Conservation (phyloP, 2,888 invertebrate genomes). For the Seira sanloemensis region DNA sequence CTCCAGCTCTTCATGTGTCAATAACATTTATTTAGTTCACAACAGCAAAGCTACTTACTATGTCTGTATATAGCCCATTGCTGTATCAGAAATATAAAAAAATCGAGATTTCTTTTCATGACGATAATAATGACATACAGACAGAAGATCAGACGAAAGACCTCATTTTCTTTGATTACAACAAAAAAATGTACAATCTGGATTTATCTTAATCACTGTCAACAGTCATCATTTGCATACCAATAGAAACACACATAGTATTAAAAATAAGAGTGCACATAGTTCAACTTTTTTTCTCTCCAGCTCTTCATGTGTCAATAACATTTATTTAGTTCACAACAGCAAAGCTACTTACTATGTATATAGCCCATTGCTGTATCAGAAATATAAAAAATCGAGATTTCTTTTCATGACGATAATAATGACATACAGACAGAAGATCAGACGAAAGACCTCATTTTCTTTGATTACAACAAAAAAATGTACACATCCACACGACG, state of each 20-base stretch:
- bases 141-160: slow-evolving; percentile 58
- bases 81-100: too few species aligned
- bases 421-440: slow-evolving; percentile 33
- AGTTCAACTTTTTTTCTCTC: slow-evolving; percentile 45
- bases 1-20: slow-evolving; percentile 45
- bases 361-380: too few species aligned
- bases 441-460: slow-evolving; percentile 65
- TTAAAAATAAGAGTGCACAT: slow-evolving; percentile 28
- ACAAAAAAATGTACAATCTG: too few species aligned
- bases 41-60: slow-evolving; percentile 13
- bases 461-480: too few species aligned
- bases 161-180: slow-evolving; percentile 49
- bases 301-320: slow-evolving; percentile 52
- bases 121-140: slow-evolving; percentile 25
- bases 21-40: slow-evolving; percentile 62
- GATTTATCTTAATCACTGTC: slow-evolving; percentile 55
- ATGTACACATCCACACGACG: too few species aligned
- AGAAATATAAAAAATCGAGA: too few species aligned
- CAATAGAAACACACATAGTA: slow-evolving; percentile 29
- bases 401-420: too few species aligned
- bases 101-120: too few species aligned
- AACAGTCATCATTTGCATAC: slow-evolving; percentile 53
- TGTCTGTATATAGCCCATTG: too few species aligned
- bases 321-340: slow-evolving; percentile 58
- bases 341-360: slow-evolving; percentile 10